A percentile compares a stretch with the other conserved stretches of the same genome.
Evolutionary conservation across 1,140 invertebrate genomes (phyloP).

Genomic region (Lethocerus indicus): DNA sequence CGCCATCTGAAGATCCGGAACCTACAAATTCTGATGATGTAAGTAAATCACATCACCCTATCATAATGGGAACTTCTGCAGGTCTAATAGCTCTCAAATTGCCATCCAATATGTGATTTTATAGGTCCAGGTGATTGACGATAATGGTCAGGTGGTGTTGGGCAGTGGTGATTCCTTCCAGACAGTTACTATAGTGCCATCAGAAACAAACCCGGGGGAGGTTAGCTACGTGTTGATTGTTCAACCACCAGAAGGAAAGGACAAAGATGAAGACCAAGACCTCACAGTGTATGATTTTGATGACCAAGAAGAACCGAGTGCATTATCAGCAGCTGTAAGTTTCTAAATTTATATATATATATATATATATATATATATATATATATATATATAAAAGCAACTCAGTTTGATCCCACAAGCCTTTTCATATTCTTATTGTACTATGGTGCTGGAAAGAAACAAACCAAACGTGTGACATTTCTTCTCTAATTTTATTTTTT

Average conservation of each 20-base stretch:
- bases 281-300: slow-evolving; percentile 48
- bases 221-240: slow-evolving; percentile 82
- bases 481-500: not conserved
- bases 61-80: too few relatives aligned
- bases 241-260: slow-evolving; percentile 44
- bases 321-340: slow-evolving; percentile 19
- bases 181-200: slow-evolving; percentile 72
- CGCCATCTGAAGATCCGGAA: too few relatives aligned
- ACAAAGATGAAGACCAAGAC: slow-evolving; percentile 40
- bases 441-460: too few relatives aligned
- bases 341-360: not conserved
- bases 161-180: slow-evolving; percentile 44
- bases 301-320: slow-evolving; percentile 35
- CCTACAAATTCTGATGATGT: too few relatives aligned
- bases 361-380: too few relatives aligned
- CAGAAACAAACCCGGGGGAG: slow-evolving; percentile 58
- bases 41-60: too few relatives aligned
- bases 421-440: too few relatives aligned
- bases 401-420: too few relatives aligned
- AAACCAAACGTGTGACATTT: too few relatives aligned
- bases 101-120: too few relatives aligned
- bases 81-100: too few relatives aligned
- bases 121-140: slow-evolving; percentile 11
- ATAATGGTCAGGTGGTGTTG: slow-evolving; percentile 12
- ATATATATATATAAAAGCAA: too few relatives aligned